Evolutionary conservation across 2,113 vertebrate species (phyloP), one percentile per base, ranked within the genome.

Genomic region (Ceuthmochares aereus): DNA sequence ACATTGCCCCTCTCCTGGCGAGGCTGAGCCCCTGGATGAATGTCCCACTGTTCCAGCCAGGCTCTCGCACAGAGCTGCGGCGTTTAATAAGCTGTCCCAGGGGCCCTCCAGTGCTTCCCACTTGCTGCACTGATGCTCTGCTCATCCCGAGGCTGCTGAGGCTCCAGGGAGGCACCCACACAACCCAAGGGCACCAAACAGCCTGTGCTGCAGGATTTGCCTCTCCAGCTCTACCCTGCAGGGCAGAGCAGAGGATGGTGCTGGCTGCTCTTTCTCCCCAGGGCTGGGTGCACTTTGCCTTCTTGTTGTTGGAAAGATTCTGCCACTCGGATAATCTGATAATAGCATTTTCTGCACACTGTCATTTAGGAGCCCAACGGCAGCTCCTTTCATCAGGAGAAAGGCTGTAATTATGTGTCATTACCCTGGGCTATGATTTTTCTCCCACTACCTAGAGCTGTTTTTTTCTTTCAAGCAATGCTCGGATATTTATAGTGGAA

Each of bases 391-490:
- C 94, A 95, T 89, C 30, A 78, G 60, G 67, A 90, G 85, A 79
- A 70, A 74, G 40, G 66, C 89, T 97, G 64, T 96, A 95, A 92
- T 96, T 96, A 95, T 36, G 91, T 66, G 66, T 89, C 95, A 96
- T 96, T 96, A 94, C 93, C 87, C 89, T 2, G 59, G 93, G 93
- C 94, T 93, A 84, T 19, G 79, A 93, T 90, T 96, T 95, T 72
- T 94, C 76, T 93, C 69, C 87, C 89, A 74, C 94, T 79, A 84
- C 81, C 80, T 84, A 55, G 51, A 94, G 84, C 8, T 90, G 60
- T 0, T 77, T 83, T 42, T 34, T 70, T 37, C 76, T 91, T 88
- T 95, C 96, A 91, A 95, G 89, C 45, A 70, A 73, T 23, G 10
- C 89, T 87, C 32, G 42, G 73, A 64, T 96, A 94, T 97, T 97